phyloP scores from a whole-genome alignment of 2,797 vertebrate genomes.

The Phrynocephalus forsythii region DNA sequence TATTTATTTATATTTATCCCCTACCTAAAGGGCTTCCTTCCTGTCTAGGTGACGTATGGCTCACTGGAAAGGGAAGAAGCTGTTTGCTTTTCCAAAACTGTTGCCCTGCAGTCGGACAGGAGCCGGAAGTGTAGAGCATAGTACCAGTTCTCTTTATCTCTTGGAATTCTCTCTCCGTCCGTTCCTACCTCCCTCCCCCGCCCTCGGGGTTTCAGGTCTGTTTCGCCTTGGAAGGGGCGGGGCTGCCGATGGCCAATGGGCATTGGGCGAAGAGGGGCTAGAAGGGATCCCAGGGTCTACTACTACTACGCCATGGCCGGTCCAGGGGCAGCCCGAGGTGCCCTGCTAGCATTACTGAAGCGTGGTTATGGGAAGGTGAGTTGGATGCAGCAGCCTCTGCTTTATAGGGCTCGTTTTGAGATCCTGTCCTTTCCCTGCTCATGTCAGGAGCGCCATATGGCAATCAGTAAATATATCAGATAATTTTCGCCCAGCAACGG shows the following conservation, averaged over 20 bases:
- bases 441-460: too few relatives aligned
- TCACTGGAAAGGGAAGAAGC: neutral
- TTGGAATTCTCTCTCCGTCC: neutral
- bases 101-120: neutral
- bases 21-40: too few relatives aligned
- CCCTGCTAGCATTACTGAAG: neutral
- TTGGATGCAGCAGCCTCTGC: neutral
- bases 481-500: neutral
- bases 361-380: neutral
- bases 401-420: neutral
- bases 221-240: neutral
- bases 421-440: neutral
- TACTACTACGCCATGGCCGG: neutral
- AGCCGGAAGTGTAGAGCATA: neutral
- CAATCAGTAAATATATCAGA: too few relatives aligned
- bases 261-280: neutral
- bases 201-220: too few relatives aligned
- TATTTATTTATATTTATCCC: too few relatives aligned
- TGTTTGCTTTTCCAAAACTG: too few relatives aligned
- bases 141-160: neutral
- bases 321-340: too few relatives aligned
- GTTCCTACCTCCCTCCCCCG: too few relatives aligned
- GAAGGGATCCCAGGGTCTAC: accelerated
- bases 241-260: neutral
- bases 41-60: too few relatives aligned